Percentiles rank a stretch among this genome's conserved stretches.
Conservation (phyloP, 2,888 invertebrate species). For the Apodemia duryi region DNA sequence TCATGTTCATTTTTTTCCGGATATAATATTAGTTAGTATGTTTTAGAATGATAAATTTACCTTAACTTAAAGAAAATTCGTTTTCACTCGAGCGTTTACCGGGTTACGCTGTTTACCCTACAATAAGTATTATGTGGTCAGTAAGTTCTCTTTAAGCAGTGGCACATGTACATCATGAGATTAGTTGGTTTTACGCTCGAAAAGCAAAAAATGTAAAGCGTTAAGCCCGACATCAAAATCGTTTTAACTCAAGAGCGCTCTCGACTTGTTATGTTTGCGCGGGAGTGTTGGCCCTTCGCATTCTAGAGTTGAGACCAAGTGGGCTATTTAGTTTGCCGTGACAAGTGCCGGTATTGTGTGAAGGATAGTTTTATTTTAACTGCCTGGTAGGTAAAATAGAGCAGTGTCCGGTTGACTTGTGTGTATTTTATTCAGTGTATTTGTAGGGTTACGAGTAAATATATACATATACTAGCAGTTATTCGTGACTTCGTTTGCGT, state of each 20-base stretch:
- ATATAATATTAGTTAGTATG: too few species aligned
- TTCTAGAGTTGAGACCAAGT: slow-evolving; percentile 39
- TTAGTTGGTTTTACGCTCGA: slow-evolving; percentile 36
- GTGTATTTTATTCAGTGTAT: too few species aligned
- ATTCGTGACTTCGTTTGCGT: too few species aligned
- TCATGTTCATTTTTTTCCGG: too few species aligned
- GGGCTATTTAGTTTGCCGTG: slow-evolving; percentile 41
- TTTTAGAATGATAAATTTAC: too few species aligned
- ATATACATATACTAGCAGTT: too few species aligned
- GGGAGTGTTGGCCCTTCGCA: slow-evolving; percentile 50
- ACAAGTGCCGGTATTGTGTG: slow-evolving; percentile 39
- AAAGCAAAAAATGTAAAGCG: slow-evolving; percentile 40
- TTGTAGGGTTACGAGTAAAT: too few species aligned
- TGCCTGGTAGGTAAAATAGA: slow-evolving; percentile 20
- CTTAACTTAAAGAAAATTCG: background rate
- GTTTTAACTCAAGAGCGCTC: slow-evolving; percentile 62
- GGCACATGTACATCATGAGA: slow-evolving; percentile 32
- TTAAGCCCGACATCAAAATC: slow-evolving; percentile 56
- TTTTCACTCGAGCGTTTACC: background rate
- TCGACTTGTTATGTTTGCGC: slow-evolving; percentile 41
- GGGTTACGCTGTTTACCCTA: slow-evolving; percentile 1
- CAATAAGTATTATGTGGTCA: background rate
- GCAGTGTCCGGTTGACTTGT: background rate
- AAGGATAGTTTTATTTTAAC: slow-evolving; percentile 24
- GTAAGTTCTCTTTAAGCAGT: slow-evolving; percentile 13